These are phyloP conservation scores for Aplysia californica DNA, from an alignment of 1,140 invertebrate genomes.

Conservation along the genomic window DNA sequence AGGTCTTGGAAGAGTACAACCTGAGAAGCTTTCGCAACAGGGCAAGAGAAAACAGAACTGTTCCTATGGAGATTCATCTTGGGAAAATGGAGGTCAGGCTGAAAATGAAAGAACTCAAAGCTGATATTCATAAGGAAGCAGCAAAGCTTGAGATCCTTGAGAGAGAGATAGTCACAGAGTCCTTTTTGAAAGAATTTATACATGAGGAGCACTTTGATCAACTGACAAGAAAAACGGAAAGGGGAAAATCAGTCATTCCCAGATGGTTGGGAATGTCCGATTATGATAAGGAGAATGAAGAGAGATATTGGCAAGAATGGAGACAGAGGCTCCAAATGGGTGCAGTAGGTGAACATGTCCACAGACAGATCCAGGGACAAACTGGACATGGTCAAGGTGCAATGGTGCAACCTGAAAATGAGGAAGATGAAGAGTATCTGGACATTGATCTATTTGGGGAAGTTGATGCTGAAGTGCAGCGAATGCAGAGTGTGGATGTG, in stretches of 20 bases:
- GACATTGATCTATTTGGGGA: too few relatives aligned
- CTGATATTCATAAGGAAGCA: constrained; percentile 37
- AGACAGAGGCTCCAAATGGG: not conserved
- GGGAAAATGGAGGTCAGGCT: constrained; percentile 33
- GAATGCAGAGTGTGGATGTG: constrained; percentile 5
- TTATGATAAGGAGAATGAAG: constrained; percentile 12
- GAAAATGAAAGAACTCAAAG: constrained; percentile 30
- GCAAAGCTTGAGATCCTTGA: constrained; percentile 38
- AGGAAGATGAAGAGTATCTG: constrained; percentile 10
- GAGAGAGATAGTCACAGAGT: constrained; percentile 41
- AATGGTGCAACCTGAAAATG: constrained; percentile 18
- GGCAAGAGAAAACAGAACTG: constrained; percentile 17
- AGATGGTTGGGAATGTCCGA: constrained; percentile 39
- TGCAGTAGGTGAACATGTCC: not conserved
- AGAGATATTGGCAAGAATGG: constrained; percentile 1
- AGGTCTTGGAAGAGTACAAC: constrained; percentile 38
- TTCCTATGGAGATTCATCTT: constrained; percentile 33
- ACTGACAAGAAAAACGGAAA: constrained; percentile 8
- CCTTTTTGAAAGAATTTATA: constrained; percentile 35
- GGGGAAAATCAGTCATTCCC: constrained; percentile 27
- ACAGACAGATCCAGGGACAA: not conserved
- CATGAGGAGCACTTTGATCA: constrained; percentile 12
- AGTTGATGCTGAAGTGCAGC: constrained; percentile 26
- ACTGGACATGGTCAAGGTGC: not conserved
- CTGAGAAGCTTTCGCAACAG: constrained; percentile 34